Evolutionary conservation across 2,113 vertebrate species (phyloP).

Genomic region (Bos taurus): ARS-UCD2.0 NC_037348.1:69806501-69807000

Average conservation of each 20-base stretch:
- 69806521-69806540: not conserved
- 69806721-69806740: not conserved
- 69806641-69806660: not conserved
- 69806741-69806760: not conserved
- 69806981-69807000: not conserved
- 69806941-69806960: not conserved
- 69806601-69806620: not conserved
- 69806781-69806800: fast-evolving
- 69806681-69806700: not conserved
- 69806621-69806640: not conserved
- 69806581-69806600: not conserved
- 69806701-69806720: not conserved
- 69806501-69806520: not conserved
- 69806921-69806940: not conserved
- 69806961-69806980: not conserved
- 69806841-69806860: not conserved
- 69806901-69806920: not conserved
- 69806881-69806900: too few species aligned
- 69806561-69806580: not conserved
- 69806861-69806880: not conserved
- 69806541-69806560: not conserved
- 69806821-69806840: not conserved
- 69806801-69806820: not conserved
- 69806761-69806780: not conserved
- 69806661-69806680: not conserved